A percentile compares a stretch with the other conserved stretches of the same genome.
Evolutionary conservation across 1,140 invertebrate species (phyloP).

Genomic region (Ooceraea biroi): DNA sequence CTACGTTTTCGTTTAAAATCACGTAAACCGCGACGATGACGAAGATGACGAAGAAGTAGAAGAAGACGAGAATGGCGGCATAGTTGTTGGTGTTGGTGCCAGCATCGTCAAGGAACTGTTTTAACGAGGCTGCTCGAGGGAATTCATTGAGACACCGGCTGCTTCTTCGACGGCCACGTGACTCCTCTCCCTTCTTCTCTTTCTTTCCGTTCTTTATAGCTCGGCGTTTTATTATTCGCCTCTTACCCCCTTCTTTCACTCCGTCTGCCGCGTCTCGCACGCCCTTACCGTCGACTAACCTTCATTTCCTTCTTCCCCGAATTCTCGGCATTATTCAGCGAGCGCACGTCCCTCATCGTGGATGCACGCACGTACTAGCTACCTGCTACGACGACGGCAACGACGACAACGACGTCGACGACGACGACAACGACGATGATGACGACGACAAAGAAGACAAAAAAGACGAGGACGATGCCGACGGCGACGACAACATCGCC

Average conservation of each 20-base stretch:
- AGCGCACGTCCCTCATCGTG: slow-evolving; percentile 75
- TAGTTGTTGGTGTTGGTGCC: slow-evolving; percentile 38
- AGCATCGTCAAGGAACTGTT: slow-evolving; percentile 63
- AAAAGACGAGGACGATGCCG: slow-evolving; percentile 3
- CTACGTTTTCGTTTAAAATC: slow-evolving; percentile 39
- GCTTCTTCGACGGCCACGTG: slow-evolving; percentile 72
- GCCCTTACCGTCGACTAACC: slow-evolving; percentile 49
- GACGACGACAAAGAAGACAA: slow-evolving; percentile 53
- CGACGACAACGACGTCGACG: slow-evolving; percentile 36
- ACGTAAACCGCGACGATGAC: slow-evolving; percentile 33
- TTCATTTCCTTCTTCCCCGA: slow-evolving; percentile 74
- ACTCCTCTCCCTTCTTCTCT: slow-evolving; percentile 46
- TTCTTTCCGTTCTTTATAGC: slow-evolving; percentile 45
- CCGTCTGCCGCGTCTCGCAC: slow-evolving; percentile 26
- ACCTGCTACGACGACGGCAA: slow-evolving; percentile 64
- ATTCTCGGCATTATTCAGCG: slow-evolving; percentile 77
- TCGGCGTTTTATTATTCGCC: slow-evolving; percentile 70
- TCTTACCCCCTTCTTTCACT: slow-evolving; percentile 40
- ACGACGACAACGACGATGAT: slow-evolving; percentile 23
- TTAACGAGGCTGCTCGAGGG: slow-evolving; percentile 73
- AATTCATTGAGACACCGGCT: slow-evolving; percentile 74
- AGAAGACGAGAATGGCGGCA: slow-evolving; percentile 10
- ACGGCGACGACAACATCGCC: slow-evolving; percentile 16
- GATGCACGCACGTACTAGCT: slow-evolving; percentile 73
- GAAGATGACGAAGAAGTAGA: slow-evolving; percentile 2